Conservation (phyloP, 2,113 vertebrate genomes). For the Xyrauchen texanus region DNA sequence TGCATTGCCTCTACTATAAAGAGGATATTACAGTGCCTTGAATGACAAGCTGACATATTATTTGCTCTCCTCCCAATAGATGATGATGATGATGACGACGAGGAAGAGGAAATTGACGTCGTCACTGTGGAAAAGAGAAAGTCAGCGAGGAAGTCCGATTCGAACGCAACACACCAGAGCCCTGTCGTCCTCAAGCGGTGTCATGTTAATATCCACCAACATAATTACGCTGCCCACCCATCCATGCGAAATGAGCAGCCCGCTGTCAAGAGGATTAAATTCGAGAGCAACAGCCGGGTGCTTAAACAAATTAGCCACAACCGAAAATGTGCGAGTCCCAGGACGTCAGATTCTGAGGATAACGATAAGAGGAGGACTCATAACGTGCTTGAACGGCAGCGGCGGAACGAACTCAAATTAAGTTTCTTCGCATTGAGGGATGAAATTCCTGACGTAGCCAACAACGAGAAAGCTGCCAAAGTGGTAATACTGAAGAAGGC, state of each 20-base stretch:
- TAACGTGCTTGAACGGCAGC: constrained; percentile 85
- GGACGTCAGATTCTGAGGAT: constrained; percentile 83
- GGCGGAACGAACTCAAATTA: constrained; percentile 85
- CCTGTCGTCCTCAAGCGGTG: constrained; percentile 84
- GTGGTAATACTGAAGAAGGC: constrained; percentile 90
- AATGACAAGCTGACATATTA: not conserved
- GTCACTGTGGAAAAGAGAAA: constrained; percentile 84
- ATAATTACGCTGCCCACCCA: constrained; percentile 85
- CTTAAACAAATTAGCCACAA: constrained; percentile 84
- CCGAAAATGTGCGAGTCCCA: constrained; percentile 81
- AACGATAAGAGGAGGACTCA: constrained; percentile 87
- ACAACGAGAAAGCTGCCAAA: constrained; percentile 88
- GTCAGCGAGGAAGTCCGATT: constrained; percentile 72
- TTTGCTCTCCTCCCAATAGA: constrained; percentile 69
- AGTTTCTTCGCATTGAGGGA: constrained; percentile 87
- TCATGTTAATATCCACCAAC: constrained; percentile 86
- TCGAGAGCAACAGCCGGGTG: constrained; percentile 77
- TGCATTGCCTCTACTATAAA: too few species aligned
- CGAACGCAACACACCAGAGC: constrained; percentile 74
- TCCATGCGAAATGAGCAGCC: constrained; percentile 79
- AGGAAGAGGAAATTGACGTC: constrained; percentile 76
- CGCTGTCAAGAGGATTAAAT: constrained; percentile 77
- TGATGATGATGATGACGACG: constrained; percentile 68
- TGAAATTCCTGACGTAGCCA: constrained; percentile 84
- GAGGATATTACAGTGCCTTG: not conserved